Conservation (phyloP, 2,888 invertebrate species). For the Sclerodermus sp. region DNA sequence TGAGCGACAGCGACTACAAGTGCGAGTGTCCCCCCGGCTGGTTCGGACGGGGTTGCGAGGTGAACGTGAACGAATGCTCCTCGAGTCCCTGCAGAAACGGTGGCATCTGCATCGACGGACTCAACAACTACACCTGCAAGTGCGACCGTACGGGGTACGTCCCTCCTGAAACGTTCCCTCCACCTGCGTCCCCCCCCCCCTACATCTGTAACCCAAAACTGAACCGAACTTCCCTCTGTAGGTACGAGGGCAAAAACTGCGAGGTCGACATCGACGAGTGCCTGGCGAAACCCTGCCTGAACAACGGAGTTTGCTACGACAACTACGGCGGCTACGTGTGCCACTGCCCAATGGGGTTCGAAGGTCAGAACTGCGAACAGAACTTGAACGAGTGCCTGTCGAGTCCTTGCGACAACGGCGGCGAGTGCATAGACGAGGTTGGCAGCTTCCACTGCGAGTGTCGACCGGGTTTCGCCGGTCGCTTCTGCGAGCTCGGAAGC, state of each 20-base stretch:
- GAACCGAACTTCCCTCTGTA: too few species aligned
- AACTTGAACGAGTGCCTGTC: conserved; percentile 64
- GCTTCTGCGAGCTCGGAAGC: conserved; percentile 58
- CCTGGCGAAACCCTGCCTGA: conserved; percentile 68
- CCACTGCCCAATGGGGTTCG: conserved; percentile 77
- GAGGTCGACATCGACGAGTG: conserved; percentile 83
- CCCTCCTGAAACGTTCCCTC: too few species aligned
- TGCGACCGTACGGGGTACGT: conserved; percentile 70
- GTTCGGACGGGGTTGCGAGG: conserved; percentile 71
- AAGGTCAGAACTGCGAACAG: conserved; percentile 76
- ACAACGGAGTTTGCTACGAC: conserved; percentile 79
- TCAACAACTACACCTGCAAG: conserved; percentile 77
- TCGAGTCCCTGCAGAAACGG: conserved; percentile 72
- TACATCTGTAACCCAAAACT: too few species aligned
- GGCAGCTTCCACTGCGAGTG: conserved; percentile 65
- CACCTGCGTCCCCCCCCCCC: too few species aligned
- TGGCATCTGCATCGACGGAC: conserved; percentile 69
- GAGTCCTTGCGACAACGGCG: conserved; percentile 66
- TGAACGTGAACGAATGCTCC: conserved; percentile 76
- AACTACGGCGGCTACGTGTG: conserved; percentile 81
- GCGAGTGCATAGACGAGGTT: conserved; percentile 64
- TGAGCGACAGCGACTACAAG: conserved; percentile 59
- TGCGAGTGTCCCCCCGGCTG: conserved; percentile 63
- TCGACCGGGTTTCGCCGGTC: conserved; percentile 61
- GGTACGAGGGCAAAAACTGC: conserved; percentile 74